Evolutionary conservation across 2,113 vertebrate genomes (phyloP).

Genomic region (Desmodus rotundus): DNA sequence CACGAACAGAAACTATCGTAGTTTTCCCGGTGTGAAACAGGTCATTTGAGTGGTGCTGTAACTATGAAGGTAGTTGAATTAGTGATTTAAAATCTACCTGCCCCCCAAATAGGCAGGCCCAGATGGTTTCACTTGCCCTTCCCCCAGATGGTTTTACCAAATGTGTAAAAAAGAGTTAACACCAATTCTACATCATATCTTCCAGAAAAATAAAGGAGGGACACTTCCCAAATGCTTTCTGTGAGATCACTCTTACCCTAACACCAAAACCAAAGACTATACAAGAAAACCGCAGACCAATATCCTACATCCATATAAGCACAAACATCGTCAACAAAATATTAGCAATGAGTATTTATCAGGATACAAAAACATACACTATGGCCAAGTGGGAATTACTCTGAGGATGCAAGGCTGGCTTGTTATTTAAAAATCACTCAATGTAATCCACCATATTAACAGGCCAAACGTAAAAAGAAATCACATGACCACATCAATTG

Average conservation of each 20-base stretch:
- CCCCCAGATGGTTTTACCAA: slow-evolving; percentile 16
- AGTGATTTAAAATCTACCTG: background rate
- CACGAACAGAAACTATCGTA: background rate
- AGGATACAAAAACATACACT: background rate
- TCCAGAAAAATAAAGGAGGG: background rate
- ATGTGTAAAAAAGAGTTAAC: background rate
- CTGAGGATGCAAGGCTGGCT: background rate
- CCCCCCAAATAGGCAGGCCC: background rate
- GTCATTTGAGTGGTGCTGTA: background rate
- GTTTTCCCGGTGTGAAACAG: background rate
- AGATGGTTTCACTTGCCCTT: slow-evolving; percentile 14
- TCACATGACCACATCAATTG: background rate
- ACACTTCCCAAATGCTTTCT: background rate
- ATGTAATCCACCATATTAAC: background rate
- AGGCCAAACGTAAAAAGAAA: background rate
- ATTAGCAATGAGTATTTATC: background rate
- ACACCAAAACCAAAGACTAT: background rate
- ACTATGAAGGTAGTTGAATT: slow-evolving; percentile 1
- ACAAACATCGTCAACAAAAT: background rate
- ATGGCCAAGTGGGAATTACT: background rate
- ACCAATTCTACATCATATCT: background rate
- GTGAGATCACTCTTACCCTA: background rate
- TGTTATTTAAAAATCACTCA: background rate
- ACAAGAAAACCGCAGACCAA: background rate
- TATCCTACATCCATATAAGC: background rate